phyloP scores from a whole-genome alignment of 2,888 invertebrate species.

The Helleia helle region DNA sequence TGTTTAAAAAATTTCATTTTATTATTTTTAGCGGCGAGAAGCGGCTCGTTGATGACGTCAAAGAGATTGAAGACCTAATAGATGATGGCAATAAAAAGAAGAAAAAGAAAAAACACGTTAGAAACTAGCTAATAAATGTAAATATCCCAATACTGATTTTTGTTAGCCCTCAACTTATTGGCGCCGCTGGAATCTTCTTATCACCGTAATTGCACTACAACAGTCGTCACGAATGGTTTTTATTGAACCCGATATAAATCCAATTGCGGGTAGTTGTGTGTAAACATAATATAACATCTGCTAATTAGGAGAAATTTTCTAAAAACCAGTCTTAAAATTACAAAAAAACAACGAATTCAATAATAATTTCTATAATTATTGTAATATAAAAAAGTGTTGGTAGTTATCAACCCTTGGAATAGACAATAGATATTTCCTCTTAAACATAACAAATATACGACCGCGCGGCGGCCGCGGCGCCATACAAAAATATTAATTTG shows the following conservation, averaged over 20 bases:
- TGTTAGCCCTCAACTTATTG: too few species aligned
- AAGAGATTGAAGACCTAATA: constrained; percentile 62
- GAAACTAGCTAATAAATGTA: constrained; percentile 35
- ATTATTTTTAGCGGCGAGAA: constrained; percentile 60
- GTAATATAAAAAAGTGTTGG: constrained; percentile 76
- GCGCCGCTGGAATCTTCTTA: too few species aligned
- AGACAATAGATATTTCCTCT: constrained; percentile 74
- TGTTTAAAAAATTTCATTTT: too few species aligned
- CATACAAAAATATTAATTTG: constrained; percentile 65
- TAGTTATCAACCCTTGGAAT: constrained; percentile 72
- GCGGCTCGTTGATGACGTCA: constrained; percentile 58
- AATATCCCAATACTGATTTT: constrained; percentile 21
- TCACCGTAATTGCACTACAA: too few species aligned
- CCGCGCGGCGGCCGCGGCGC: constrained; percentile 33
- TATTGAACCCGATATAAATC: too few species aligned
- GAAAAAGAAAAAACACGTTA: constrained; percentile 61
- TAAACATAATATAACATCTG: too few species aligned
- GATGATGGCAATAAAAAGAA: constrained; percentile 53
- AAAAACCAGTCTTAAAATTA: too few species aligned
- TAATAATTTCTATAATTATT: constrained; percentile 76
- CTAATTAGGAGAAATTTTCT: too few species aligned
- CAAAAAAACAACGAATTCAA: constrained; percentile 50
- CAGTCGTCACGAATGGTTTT: too few species aligned
- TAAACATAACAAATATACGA: constrained; percentile 70
- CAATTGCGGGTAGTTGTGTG: too few species aligned